Evolutionary conservation across 1,140 invertebrate genomes (phyloP).

Genomic region (Drosophila tsacasi): DNA sequence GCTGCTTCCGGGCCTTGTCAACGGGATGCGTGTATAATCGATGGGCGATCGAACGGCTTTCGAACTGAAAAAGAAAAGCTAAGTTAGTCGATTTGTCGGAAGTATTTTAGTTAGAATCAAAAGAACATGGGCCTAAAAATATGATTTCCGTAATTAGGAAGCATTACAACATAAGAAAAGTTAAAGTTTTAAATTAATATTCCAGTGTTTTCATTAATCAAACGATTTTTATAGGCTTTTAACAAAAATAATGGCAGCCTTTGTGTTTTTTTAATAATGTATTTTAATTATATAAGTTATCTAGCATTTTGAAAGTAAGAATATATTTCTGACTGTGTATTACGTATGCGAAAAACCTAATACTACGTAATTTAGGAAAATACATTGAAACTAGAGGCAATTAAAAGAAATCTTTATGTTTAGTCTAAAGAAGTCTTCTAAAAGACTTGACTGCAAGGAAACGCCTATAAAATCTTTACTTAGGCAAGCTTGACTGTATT

Average conservation of each 20-base stretch:
- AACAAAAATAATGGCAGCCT: background rate
- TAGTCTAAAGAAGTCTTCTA: background rate
- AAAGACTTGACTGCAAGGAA: too few relatives aligned
- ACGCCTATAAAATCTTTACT: background rate
- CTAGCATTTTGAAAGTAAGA: background rate
- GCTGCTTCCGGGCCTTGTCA: conserved; percentile 72
- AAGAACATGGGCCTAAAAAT: too few relatives aligned
- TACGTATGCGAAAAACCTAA: background rate
- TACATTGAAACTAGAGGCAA: background rate
- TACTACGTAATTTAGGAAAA: background rate
- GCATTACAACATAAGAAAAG: background rate
- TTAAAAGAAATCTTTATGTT: background rate
- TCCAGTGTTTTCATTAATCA: background rate
- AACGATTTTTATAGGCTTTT: background rate
- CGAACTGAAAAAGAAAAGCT: conserved; percentile 35
- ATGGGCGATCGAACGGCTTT: conserved; percentile 36
- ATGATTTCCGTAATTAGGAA: too few relatives aligned
- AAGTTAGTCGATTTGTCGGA: too few relatives aligned
- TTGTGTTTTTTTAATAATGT: background rate
- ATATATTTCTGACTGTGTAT: conserved; percentile 1
- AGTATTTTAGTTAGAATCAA: background rate
- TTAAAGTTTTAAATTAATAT: background rate
- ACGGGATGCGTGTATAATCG: conserved; percentile 45
- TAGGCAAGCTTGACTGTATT: background rate
- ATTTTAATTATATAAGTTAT: background rate